Percentiles rank a stretch among this genome's conserved stretches.
These are phyloP conservation scores for Phocoena phocoena DNA, from an alignment of 2,113 vertebrate species.

Conservation along the genomic window DNA sequence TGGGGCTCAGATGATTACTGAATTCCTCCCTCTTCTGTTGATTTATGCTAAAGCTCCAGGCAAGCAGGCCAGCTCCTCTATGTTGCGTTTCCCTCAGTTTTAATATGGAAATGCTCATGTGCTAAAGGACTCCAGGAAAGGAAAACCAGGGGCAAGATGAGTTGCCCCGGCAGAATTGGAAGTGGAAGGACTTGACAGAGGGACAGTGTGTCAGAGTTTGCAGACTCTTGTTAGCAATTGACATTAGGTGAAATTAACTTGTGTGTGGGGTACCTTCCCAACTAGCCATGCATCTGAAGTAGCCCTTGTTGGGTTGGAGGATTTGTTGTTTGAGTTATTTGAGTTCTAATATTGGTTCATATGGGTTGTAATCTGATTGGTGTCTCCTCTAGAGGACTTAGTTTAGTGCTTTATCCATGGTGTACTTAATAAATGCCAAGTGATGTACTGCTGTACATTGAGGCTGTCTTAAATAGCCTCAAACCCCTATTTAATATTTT, in stretches of 20 bases:
- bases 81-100: not conserved
- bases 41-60: not conserved
- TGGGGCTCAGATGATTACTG: not conserved
- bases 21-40: not conserved
- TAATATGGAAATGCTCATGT: not conserved
- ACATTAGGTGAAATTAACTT: not conserved
- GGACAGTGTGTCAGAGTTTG: not conserved
- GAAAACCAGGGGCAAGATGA: not conserved
- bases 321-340: not conserved
- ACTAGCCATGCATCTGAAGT: not conserved
- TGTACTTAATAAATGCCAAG: not conserved
- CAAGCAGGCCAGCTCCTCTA: not conserved
- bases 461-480: not conserved
- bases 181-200: not conserved
- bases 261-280: not conserved
- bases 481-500: not conserved
- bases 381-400: not conserved
- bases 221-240: not conserved
- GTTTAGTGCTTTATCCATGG: not conserved
- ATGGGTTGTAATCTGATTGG: not conserved
- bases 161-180: not conserved
- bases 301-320: not conserved
- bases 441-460: not conserved
- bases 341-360: not conserved
- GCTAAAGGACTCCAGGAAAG: not conserved